A percentile compares a stretch with the other conserved stretches of the same genome.
These are phyloP conservation scores for Saccopteryx bilineata DNA, from an alignment of 2,113 vertebrate genomes.

Conservation along the genomic window DNA sequence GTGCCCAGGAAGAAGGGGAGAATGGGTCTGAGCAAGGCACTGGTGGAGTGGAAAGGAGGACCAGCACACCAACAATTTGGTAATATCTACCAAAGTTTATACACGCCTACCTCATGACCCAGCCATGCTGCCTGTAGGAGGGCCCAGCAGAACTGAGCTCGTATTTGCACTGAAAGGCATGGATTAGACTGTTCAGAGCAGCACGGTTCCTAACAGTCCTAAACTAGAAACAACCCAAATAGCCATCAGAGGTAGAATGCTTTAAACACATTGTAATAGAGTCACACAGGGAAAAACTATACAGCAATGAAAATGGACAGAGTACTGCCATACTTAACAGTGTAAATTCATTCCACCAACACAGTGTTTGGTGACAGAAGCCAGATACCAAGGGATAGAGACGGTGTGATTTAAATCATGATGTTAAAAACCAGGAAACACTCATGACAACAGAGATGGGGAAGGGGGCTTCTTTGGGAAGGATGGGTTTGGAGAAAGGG, in stretches of 20 bases:
- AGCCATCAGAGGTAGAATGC: accelerated
- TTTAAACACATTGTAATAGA: accelerated
- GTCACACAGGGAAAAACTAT: accelerated
- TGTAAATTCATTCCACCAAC: accelerated
- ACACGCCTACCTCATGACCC: accelerated
- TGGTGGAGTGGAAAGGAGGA: not conserved
- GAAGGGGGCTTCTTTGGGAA: accelerated
- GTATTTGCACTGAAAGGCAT: accelerated
- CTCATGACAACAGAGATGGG: accelerated
- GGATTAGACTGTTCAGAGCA: not conserved
- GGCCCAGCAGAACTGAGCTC: not conserved
- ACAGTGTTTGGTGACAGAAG: accelerated
- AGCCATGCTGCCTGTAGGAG: not conserved
- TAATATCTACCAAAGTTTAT: not conserved
- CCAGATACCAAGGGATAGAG: not conserved
- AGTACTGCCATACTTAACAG: accelerated
- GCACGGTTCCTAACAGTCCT: accelerated
- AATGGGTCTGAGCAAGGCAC: not conserved
- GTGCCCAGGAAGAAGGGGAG: not conserved
- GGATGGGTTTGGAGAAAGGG: not conserved
- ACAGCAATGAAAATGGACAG: accelerated
- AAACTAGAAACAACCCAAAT: not conserved
- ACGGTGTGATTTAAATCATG: accelerated
- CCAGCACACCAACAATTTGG: not conserved
- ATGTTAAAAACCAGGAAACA: accelerated